phyloP scores from a whole-genome alignment of 2,113 vertebrate species.

The Podiceps cristatus region DNA sequence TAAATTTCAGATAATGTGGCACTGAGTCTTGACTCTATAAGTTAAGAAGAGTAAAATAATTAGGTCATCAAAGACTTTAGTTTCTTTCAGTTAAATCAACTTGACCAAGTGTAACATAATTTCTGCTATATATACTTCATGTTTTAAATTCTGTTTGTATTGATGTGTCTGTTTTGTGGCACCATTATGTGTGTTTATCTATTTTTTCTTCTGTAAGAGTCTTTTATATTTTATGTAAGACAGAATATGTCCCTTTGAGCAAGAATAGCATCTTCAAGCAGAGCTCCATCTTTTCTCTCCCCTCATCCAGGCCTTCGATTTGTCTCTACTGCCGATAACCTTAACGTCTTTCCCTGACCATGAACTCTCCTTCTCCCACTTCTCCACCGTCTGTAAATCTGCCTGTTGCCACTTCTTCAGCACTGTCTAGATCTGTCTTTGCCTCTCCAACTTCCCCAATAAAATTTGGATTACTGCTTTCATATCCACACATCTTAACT shows the following conservation, averaged over 20 bases:
- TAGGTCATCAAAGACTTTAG: neutral
- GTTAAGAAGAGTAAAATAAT: slow-evolving; percentile 9
- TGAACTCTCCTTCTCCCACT: neutral
- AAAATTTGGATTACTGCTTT: neutral
- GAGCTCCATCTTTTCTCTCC: neutral
- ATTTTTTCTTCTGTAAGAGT: neutral
- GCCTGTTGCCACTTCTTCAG: neutral
- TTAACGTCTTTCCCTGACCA: neutral
- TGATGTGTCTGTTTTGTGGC: slow-evolving; percentile 10
- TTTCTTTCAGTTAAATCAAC: slow-evolving; percentile 24
- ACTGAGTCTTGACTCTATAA: neutral
- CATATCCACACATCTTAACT: neutral
- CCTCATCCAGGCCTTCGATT: neutral
- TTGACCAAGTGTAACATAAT: slow-evolving; percentile 9
- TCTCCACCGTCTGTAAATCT: neutral
- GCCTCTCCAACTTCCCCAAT: neutral
- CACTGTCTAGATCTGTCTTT: neutral
- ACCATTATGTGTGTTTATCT: neutral
- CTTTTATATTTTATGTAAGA: neutral
- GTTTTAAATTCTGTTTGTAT: slow-evolving; percentile 43
- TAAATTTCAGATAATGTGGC: neutral
- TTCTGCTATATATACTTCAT: neutral
- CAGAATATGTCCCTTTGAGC: neutral
- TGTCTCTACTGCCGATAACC: neutral
- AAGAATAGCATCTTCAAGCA: neutral